Base-by-base conservation (phyloP, 2,888 invertebrate genomes). In the Pseudococcus longispinus region DNA sequence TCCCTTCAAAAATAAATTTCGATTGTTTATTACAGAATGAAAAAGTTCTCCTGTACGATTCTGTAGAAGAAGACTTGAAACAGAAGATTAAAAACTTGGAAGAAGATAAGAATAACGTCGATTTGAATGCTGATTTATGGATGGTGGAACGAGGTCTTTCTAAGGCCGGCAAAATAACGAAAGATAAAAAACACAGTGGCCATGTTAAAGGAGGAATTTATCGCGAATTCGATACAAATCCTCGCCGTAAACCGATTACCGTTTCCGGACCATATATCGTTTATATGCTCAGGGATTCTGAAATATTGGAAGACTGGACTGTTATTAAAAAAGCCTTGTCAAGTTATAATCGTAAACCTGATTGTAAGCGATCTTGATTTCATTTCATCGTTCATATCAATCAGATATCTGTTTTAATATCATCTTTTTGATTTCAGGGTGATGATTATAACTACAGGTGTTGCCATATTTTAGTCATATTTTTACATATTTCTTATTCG, bases 231-330 rank as follows among this genome's bases (percentile, higher is more conserved):
- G 86, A 86, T 32, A 32, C 86, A 18, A 80, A 44, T n/a, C 93
- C 93, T 0, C 92, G 94, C 84, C 93, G 94, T 89, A 94, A 95
- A 91, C 95, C 95, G 0, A 94, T 95, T 88, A 95, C 96, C 0
- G 96, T 97, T 0, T 93, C 95, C 0, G 97, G 97, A 0, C 98
- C 98, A 0, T 98, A 97, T 91, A 96, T 98, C 89, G 97, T 98
- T 2, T 98, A 98, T 90, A 97, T 98, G 97, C 93, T 98, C 74
- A 95, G 94, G 87, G 98, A 98, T 88, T 94, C 95, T 29, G 98
- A 98, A 90, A 98, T 98, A 90, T 93, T 98, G 91, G 98, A 98
- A 91, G 98, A 98, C 91, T 98, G 98, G 98, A 95, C 97, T 32
- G 92, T 95, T 9, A 97, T 98, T 88, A 94, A 96, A 90, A 98